Percentiles rank a stretch among this genome's conserved stretches.
These are phyloP conservation scores for sheep (Ovis aries) DNA, from an alignment of 2,113 vertebrate genomes.

Conservation along the genomic window DNA sequence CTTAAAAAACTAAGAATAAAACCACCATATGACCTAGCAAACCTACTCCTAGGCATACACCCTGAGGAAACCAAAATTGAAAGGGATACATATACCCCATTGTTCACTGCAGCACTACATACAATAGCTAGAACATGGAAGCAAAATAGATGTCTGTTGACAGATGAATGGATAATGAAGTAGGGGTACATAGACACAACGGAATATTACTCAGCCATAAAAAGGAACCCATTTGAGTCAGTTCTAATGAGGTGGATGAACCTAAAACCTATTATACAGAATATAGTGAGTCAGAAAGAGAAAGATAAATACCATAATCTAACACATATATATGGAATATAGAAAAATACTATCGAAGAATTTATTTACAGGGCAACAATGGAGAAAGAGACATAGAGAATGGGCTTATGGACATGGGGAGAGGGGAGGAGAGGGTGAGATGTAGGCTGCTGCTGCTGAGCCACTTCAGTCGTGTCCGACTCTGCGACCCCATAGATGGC, in stretches of 20 bases:
- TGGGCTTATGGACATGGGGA: not conserved
- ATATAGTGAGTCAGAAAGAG: not conserved
- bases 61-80: not conserved
- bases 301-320: not conserved
- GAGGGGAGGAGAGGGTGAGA: not conserved
- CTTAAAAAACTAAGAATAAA: not conserved
- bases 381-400: not conserved
- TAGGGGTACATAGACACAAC: not conserved
- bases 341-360: not conserved
- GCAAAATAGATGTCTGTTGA: not conserved
- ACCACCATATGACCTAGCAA: not conserved
- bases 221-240: not conserved
- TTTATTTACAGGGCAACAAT: not conserved
- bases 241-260: not conserved
- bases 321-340: not conserved
- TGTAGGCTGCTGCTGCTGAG: not conserved
- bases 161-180: not conserved
- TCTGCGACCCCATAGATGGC: no score
- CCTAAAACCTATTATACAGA: not conserved
- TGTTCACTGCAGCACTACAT: not conserved
- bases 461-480: no score
- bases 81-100: not conserved
- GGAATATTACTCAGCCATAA: not conserved
- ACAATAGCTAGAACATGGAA: not conserved
- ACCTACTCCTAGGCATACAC: not conserved